Base-by-base conservation (phyloP, 2,113 vertebrate species). In the Antechinus flavipes region DNA sequence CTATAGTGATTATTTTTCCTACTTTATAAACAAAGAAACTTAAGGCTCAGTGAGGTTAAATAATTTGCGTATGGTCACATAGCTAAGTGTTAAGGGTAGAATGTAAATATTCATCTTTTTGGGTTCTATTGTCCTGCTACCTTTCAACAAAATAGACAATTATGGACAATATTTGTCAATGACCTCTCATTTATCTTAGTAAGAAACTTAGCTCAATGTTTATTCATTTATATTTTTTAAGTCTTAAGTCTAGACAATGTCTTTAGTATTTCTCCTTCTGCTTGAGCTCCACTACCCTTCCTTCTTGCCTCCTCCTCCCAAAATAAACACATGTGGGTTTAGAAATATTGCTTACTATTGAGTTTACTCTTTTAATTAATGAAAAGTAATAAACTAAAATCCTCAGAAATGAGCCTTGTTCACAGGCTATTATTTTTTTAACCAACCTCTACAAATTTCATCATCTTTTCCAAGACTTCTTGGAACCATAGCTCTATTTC, bases 361-460 rank as follows among this genome's bases (percentile, higher is more conserved):
- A 84, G 92, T 68, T 91, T 76, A 93, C 12, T 54, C 49, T 94
- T 84, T n/a, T 94, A 89, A 49, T 9, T 92, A 84, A 84, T 84
- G 90, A 90, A 6, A 76, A 90, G 35, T 49, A 93, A 89, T 12
- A 56, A 95, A 93, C 42, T 54, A 35, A 96, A 94, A 93, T 90
- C 30, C 19, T 95, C 53, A 54, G 53, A 93, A 92, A 46, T n/a
- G 47, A 61, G 5, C 8, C 55, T 56, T 42, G 26, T 9, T 49
- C 91, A 54, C 11, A 90, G 54, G 47, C 35, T 46, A 10, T 52
- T 52, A 52, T 93, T 96, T 96, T 93, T 95, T 96, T 93, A 19
- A 53, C 42, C 42, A 96, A 23, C 47, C 23, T 53, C 91, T 14
- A 55, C 46, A 90, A 94, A 93, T 94, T 93, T 95, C 23, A 68